Evolutionary conservation across 2,113 vertebrate species (phyloP).

Genomic region (Castor canadensis): DNA sequence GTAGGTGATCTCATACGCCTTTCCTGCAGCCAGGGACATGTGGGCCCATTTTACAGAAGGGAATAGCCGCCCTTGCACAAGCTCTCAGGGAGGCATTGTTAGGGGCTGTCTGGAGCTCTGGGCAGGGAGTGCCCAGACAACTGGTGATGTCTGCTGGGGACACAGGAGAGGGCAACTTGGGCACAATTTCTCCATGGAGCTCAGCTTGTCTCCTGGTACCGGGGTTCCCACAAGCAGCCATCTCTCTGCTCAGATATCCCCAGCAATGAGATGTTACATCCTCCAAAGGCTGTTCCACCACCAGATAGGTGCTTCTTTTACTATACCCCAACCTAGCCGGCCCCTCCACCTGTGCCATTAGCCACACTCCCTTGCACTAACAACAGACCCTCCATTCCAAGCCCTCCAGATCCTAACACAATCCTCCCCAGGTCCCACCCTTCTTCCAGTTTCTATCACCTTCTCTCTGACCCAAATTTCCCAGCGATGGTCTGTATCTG

Average conservation of each 20-base stretch:
- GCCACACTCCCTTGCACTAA: background rate
- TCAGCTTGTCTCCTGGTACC: background rate
- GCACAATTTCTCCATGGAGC: accelerated
- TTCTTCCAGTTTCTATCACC: background rate
- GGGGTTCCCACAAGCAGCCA: background rate
- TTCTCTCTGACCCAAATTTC: background rate
- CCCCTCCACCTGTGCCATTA: background rate
- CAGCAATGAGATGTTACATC: background rate
- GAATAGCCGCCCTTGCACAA: accelerated
- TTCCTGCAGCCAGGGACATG: constrained; percentile 84
- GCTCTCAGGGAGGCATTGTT: accelerated
- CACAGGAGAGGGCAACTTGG: accelerated
- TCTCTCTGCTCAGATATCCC: background rate
- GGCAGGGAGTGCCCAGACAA: accelerated
- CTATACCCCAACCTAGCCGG: background rate
- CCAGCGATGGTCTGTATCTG: background rate
- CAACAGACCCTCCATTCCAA: background rate
- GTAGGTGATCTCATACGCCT: constrained; percentile 97
- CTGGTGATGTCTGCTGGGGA: background rate
- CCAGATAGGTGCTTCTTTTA: background rate
- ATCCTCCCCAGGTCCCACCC: accelerated
- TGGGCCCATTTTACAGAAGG: background rate
- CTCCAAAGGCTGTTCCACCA: background rate
- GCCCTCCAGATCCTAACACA: background rate
- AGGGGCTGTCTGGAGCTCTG: background rate